Percentiles rank a stretch among this genome's conserved stretches.
phyloP scores from a whole-genome alignment of 1,140 invertebrate species.

The Colletes gigas region DNA sequence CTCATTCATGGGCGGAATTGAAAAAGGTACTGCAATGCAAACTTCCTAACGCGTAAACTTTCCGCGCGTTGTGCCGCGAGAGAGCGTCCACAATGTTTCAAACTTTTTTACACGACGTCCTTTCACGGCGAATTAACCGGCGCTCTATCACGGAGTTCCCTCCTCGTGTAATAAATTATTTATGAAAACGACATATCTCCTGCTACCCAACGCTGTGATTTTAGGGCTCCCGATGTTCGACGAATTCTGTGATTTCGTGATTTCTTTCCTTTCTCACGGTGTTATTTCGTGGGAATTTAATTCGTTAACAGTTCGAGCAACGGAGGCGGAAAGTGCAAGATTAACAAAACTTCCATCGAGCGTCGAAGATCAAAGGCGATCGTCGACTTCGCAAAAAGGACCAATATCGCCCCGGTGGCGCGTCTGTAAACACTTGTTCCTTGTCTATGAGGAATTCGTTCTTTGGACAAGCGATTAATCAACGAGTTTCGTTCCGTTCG shows the following conservation, averaged over 20 bases:
- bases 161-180: not conserved
- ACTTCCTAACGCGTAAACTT: conserved; percentile 5
- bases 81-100: not conserved
- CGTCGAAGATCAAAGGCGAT: conserved; percentile 20
- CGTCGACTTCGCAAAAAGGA: not conserved
- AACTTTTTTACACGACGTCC: not conserved
- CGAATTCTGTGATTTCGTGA: not conserved
- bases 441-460: conserved; percentile 26
- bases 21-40: not conserved
- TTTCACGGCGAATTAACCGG: not conserved
- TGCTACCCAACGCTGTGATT: not conserved
- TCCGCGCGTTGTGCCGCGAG: not conserved
- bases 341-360: not conserved
- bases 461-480: conserved; percentile 24
- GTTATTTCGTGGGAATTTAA: no score
- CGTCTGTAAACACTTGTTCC: conserved; percentile 24
- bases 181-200: no score
- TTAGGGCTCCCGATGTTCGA: no score
- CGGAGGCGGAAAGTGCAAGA: not conserved
- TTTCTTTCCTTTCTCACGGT: not conserved
- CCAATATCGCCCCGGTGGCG: not conserved
- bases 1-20: conserved; percentile 1
- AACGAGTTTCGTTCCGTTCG: not conserved
- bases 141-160: not conserved
- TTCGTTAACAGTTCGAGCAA: no score